Base-by-base conservation (phyloP, 2,888 invertebrate genomes). In the Agonopterix arenella region DNA sequence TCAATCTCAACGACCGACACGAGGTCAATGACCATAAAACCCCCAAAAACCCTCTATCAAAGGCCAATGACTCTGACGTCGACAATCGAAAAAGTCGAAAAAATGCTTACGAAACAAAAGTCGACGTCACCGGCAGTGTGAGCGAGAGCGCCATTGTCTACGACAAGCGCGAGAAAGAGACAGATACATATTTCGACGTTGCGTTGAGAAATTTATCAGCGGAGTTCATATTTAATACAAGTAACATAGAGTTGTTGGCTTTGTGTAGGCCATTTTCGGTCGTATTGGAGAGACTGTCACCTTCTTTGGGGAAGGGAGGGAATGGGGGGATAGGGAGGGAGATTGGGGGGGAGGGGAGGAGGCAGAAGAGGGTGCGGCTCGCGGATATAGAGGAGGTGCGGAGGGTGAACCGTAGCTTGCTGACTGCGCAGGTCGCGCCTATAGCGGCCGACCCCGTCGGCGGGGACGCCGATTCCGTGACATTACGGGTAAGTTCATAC, bases 321-420 rank as follows among this genome's bases (percentile, higher is more conserved):
- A 13, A n/a, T n/a, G n/a, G n/a, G n/a, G 43, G 9, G 42, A 2
- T 13, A n/a, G 3, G 40, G n/a, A 40, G 40, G 40, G 40, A 1
- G 11, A 13, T 4, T n/a, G 11, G 5, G 8, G 42, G 42, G 43
- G 43, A 43, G 43, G 40, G 45, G 28, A 45, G 50, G 8, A n/a
- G 2, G 3, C 18, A 40, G 9, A 47, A 47, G 50, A 37, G 40
- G n/a, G 50, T 50, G 44, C 36, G 40, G 28, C 41, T 50, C 7
- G 28, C 47, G 18, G 50, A 50, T 16, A 47, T 47, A 10, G 48
- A 44, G 18, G 48, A 38, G 11, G 48, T 49, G 45, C 44, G 48
- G 11, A 44, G 48, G 36, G 28, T 28, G 18, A 49, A 49, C 45
- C 11, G 37, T 8, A 11, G 40, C 8, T 38, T 49, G 28, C 48